Percentiles rank a stretch among this genome's conserved stretches.
These are phyloP conservation scores for Stomatorhinus walkeri DNA, from an alignment of 2,797 vertebrate genomes.

Conservation along the genomic window DNA sequence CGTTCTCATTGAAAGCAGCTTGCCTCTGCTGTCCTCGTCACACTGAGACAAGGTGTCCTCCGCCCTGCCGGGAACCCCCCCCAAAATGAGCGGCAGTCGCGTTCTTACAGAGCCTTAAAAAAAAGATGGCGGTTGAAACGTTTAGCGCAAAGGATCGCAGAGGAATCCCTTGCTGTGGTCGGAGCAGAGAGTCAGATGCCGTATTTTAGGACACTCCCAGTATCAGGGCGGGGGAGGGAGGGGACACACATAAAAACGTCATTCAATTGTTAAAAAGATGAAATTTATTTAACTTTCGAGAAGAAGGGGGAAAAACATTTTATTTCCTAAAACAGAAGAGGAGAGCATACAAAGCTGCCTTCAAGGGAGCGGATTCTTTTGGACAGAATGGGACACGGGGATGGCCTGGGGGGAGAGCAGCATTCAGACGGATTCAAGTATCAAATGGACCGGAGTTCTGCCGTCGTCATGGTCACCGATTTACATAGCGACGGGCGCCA, in stretches of 20 bases:
- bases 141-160: not conserved
- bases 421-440: conserved; percentile 53
- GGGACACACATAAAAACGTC: conserved; percentile 19
- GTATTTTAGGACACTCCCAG: not conserved
- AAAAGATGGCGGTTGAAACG: not conserved
- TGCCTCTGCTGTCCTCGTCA: conserved; percentile 2
- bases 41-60: not conserved
- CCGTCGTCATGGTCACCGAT: not conserved
- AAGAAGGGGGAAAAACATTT: conserved; percentile 9
- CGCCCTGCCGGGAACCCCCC: not conserved
- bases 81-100: not conserved
- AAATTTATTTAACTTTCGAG: conserved; percentile 32
- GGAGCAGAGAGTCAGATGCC: not conserved
- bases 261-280: conserved; percentile 33
- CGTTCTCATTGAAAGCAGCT: conserved; percentile 13
- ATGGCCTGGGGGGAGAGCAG: conserved; percentile 24
- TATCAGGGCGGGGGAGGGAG: not conserved
- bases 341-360: conserved; percentile 39
- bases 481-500: not conserved
- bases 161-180: not conserved
- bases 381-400: conserved; percentile 44
- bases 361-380: conserved; percentile 31
- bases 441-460: conserved; percentile 23
- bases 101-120: not conserved
- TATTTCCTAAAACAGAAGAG: conserved; percentile 15